Conservation (phyloP, 1,140 invertebrate genomes). For the Euwallacea fornicatus region DNA sequence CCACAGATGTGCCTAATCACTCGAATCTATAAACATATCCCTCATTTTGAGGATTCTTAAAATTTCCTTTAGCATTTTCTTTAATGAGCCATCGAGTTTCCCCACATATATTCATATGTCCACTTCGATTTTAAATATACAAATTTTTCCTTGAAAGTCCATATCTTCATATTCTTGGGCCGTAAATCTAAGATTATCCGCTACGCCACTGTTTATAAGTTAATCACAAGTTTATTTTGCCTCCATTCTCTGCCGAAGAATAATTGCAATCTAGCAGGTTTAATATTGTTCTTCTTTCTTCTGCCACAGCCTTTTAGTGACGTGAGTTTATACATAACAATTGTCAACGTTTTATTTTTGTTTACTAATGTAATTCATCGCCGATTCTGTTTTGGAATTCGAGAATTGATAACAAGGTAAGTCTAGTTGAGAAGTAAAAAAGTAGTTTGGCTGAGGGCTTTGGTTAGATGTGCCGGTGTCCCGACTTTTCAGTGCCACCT, state of each 20-base stretch:
- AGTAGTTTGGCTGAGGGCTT: too few relatives aligned
- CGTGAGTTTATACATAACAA: slow-evolving; percentile 27
- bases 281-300: slow-evolving; percentile 31
- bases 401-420: slow-evolving; percentile 5
- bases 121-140: too few relatives aligned
- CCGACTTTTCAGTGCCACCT: background rate
- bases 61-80: too few relatives aligned
- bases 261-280: slow-evolving; percentile 34
- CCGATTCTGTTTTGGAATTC: background rate
- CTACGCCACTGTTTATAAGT: slow-evolving; percentile 23
- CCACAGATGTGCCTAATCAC: too few relatives aligned
- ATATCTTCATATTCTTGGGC: too few relatives aligned
- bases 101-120: too few relatives aligned
- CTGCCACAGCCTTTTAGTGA: slow-evolving; percentile 30
- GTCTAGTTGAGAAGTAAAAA: background rate
- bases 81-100: too few relatives aligned
- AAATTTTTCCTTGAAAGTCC: too few relatives aligned
- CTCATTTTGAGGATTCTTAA: too few relatives aligned
- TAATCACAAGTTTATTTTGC: slow-evolving; percentile 26
- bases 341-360: background rate
- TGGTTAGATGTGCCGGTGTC: too few relatives aligned
- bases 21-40: too few relatives aligned
- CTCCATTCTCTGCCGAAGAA: slow-evolving; percentile 11
- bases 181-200: background rate
- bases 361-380: background rate